Evolutionary conservation across 35 echinoderm and acorn worm genomes (phyloP), one percentile per base, ranked within the genome.

Genomic region (Ophioderma brevispina): DNA sequence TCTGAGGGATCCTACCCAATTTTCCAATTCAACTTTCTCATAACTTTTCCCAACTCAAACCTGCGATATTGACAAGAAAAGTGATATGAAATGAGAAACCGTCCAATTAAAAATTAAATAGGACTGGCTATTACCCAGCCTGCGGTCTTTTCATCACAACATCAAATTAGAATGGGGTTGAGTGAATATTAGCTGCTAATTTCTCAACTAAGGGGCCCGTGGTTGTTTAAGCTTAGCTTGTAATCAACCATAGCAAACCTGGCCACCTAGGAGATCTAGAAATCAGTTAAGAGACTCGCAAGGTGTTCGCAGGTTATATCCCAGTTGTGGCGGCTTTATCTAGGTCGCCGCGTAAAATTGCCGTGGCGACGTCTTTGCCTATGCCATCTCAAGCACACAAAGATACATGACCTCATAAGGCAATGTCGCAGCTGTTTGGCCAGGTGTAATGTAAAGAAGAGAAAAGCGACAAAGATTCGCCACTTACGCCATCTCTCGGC

Each of bases 31-130:
- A 84, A 59, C 90, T 91, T 83, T 85, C 81, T 79, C 75, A 85
- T 85, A 79, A 84, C 64, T 78, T 40, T 36, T 64, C 81, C 37
- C 46, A 23, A 78, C 79, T 64, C 36, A 81, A 85, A 80, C 81
- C 75, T 40, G 42, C 81, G 81, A 86, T 76, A 91, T 59, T 85
- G 52, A 85, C 82, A 85, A 31, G 83, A 70, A 70, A 85, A 85
- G 83, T 59, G 33, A 64, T 59, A 36, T 85, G 83, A 91, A 91
- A 91, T 43, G 39, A 91, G 90, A 91, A 85, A 76, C 64, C 36
- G 37, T 84, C 82, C 56, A 85, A 91, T 91, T 91, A 91, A 91
- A 91, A 86, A 91, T 91, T 91, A 70, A 91, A 91, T 82, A 81
- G 36, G 38, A 64, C 37, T 85, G 80, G 64, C 52, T 81, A 91